Evolutionary conservation across 2,797 vertebrate species (phyloP).

Genomic region (Alexandromys oeconomus): DNA sequence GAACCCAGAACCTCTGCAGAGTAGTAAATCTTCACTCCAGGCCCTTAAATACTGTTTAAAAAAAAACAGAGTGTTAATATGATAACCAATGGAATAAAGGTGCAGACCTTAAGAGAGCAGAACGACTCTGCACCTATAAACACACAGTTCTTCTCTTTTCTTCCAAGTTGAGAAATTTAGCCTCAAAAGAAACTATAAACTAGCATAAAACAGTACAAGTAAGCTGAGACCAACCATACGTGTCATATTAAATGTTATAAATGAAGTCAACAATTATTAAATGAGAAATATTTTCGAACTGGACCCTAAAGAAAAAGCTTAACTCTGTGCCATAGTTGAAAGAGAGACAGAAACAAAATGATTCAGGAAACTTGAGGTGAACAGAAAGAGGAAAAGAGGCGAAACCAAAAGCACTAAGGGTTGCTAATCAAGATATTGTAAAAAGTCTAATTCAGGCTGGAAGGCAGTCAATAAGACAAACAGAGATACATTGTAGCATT

Average conservation of each 20-base stretch:
- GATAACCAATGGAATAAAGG: background rate
- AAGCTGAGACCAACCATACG: background rate
- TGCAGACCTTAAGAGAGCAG: background rate
- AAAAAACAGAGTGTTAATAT: background rate
- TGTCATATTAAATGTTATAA: background rate
- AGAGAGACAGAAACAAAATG: background rate
- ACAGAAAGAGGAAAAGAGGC: background rate
- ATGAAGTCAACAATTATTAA: background rate
- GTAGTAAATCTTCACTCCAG: background rate
- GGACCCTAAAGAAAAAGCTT: background rate
- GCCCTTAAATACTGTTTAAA: background rate
- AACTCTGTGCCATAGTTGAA: background rate
- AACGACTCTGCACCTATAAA: too few relatives aligned
- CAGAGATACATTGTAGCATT: background rate
- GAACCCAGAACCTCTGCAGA: background rate
- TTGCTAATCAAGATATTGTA: background rate
- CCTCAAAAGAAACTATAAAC: background rate
- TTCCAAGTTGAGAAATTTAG: background rate
- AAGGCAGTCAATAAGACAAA: background rate
- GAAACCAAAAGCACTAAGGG: background rate
- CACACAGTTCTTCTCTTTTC: background rate
- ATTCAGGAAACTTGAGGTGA: background rate
- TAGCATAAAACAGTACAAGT: background rate
- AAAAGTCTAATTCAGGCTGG: background rate
- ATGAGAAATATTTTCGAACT: background rate